These are phyloP conservation scores for Hydrotaea cyrtoneurina DNA, from an alignment of 2,888 invertebrate genomes.

Conservation along the genomic window DNA sequence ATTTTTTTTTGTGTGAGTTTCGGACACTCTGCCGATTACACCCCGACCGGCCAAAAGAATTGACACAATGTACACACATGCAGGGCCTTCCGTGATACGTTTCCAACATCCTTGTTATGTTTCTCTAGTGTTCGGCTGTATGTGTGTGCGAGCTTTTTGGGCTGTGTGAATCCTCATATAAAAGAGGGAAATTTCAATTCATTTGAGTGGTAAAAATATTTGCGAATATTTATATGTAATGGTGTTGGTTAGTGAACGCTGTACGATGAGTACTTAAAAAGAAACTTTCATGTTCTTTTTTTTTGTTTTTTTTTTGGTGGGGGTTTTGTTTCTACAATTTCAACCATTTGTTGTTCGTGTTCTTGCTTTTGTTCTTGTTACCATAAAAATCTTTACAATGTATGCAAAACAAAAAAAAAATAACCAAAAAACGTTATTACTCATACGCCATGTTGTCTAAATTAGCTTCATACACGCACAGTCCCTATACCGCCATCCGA, in stretches of 20 bases:
- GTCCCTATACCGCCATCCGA: not conserved
- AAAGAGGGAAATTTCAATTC: not conserved
- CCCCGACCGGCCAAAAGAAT: no score
- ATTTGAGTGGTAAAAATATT: constrained; percentile 5
- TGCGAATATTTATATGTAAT: not conserved
- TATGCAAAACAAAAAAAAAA: constrained; percentile 25
- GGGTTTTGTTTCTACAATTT: constrained; percentile 3
- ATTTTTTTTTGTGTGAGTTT: no score
- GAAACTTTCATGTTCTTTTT: constrained; percentile 1
- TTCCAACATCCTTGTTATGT: no score
- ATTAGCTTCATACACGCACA: constrained; percentile 50
- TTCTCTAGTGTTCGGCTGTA: no score
- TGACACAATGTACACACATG: no score
- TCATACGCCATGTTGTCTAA: constrained; percentile 51
- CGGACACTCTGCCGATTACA: no score
- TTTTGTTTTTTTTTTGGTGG: not conserved
- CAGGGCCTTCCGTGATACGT: no score
- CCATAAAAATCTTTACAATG: constrained; percentile 41
- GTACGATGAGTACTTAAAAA: constrained; percentile 22
- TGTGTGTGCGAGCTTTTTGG: not conserved
- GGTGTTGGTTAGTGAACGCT: not conserved
- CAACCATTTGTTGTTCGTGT: constrained; percentile 5
- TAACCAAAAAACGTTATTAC: constrained; percentile 50
- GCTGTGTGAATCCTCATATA: not conserved
- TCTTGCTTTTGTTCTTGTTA: constrained; percentile 9